These are phyloP conservation scores for Vultur gryphus DNA, from an alignment of 2,797 vertebrate species.

Conservation along the genomic window DNA sequence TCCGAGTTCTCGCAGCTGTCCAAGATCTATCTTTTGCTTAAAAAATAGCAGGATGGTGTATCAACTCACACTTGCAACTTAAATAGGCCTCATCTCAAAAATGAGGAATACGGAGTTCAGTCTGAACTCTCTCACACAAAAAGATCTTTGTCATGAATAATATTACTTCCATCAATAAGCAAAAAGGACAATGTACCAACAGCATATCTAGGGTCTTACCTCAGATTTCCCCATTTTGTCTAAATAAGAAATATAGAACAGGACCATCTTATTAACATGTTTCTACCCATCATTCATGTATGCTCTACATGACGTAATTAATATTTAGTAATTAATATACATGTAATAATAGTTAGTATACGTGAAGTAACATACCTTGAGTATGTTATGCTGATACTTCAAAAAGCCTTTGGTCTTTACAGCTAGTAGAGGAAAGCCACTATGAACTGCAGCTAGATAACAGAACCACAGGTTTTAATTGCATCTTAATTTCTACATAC, in stretches of 20 bases:
- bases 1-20: not conserved
- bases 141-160: not conserved
- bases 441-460: not conserved
- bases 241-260: not conserved
- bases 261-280: not conserved
- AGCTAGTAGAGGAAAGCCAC: not conserved
- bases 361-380: not conserved
- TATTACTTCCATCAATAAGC: not conserved
- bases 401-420: not conserved
- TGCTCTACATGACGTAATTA: not conserved
- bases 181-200: not conserved
- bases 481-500: not conserved
- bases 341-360: not conserved
- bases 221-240: not conserved
- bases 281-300: not conserved
- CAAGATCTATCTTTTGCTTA: not conserved
- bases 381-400: not conserved
- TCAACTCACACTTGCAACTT: not conserved
- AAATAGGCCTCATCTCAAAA: not conserved
- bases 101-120: not conserved
- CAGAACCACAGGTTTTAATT: not conserved
- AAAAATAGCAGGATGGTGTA: not conserved
- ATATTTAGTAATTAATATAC: not conserved
- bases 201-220: not conserved
- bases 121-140: not conserved